Evolutionary conservation across 2,797 vertebrate species (phyloP), one percentile per base, ranked within the genome.

Genomic region (Threskiornis aethiopicus): DNA sequence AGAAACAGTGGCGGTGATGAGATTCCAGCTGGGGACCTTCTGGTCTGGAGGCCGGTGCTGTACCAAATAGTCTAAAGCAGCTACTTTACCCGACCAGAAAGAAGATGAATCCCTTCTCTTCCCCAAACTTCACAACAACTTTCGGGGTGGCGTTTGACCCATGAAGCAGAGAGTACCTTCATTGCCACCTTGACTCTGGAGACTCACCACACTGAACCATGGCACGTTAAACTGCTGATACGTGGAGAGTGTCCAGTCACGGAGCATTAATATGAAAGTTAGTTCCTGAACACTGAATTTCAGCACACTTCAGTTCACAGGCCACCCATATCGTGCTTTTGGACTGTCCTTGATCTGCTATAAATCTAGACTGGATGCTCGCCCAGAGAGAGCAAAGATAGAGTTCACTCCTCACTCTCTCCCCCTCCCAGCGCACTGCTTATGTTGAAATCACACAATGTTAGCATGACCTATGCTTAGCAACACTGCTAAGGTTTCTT

Each of bases 1-100:
- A 96, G 97, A 97, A 98, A 97, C 95, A 93, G 97, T 95, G 64
- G 95, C 80, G 4, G 96, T 97, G 98, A 98, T 98, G 98, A 97
- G 97, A 97, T 97, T 98, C 98, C 98, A 98, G 97, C 97, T 98
- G 98, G 97, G 98, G 97, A 97, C 98, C 97, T 98, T 98, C 98
- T 98, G 98, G 98, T 98, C 97, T 84, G 88, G 96, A 96, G 96
- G 92, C 97, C 94, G 4, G 90, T 33, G n/a, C 78, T 73, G 80
- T 79, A 93, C 80, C 88, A 77, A 92, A 89, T 28, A 79, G 85
- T 70, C 83, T 88, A 96, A 93, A 97, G 93, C 96, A 94, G 78
- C 77, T 69, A 42, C 81, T 91, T 96, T 75, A 42, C 39, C 77
- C 18, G 0, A 89, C 79, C 87, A 87, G 82, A 87, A 89, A 96